Evolutionary conservation across 2,888 invertebrate genomes (phyloP).

Genomic region (Pachymerium ferrugineum): DNA sequence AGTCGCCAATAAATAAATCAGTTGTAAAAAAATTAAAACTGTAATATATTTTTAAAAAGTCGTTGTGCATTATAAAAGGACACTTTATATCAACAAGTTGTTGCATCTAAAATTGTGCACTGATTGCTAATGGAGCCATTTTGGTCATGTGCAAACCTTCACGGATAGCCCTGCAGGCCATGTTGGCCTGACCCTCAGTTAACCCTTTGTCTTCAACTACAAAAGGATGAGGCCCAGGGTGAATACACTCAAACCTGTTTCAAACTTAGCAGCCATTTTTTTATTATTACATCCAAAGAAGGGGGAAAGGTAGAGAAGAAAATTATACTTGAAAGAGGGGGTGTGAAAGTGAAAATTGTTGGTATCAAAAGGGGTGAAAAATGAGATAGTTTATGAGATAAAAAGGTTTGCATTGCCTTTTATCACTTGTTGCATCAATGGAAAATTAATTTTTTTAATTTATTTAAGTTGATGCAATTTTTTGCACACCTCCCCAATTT

Average conservation of each 20-base stretch:
- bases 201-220: conserved; percentile 24
- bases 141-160: conserved; percentile 27
- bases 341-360: conserved; percentile 10
- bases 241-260: conserved; percentile 27
- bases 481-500: neutral
- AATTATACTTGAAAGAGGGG: neutral
- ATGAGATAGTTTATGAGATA: neutral
- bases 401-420: neutral
- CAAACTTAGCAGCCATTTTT: conserved; percentile 8
- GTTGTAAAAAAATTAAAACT: too few species aligned
- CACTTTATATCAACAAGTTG: neutral
- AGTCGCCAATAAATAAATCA: too few species aligned
- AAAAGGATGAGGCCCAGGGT: conserved; percentile 24
- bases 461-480: neutral
- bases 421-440: neutral
- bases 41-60: too few species aligned
- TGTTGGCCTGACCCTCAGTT: conserved; percentile 27
- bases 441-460: neutral
- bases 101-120: neutral
- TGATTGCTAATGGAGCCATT: conserved; percentile 27
- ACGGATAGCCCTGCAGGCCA: conserved; percentile 19
- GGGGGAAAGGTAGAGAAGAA: neutral
- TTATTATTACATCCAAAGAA: neutral
- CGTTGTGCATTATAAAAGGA: neutral
- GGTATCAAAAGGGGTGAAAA: neutral